Evolutionary conservation across 2,888 invertebrate species (phyloP).

Genomic region (Platerodrilus igneus): DNA sequence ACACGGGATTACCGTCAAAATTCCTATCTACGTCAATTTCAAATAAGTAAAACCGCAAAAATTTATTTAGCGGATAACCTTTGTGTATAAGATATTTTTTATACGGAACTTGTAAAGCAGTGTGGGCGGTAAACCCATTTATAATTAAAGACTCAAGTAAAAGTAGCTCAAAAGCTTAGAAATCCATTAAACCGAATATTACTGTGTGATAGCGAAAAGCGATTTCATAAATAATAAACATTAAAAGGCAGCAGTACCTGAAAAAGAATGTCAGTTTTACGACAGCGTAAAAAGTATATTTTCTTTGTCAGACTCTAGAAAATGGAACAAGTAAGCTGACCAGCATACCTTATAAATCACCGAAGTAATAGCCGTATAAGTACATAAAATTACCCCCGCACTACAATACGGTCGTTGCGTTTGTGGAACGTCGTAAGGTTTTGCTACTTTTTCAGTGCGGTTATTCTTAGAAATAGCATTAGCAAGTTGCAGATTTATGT

Average conservation of each 20-base stretch:
- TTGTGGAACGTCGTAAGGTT: conserved; percentile 25
- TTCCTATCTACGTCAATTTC: too few relatives aligned
- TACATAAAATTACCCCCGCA: conserved; percentile 31
- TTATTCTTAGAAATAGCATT: too few relatives aligned
- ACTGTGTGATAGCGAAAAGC: conserved; percentile 4
- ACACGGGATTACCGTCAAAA: too few relatives aligned
- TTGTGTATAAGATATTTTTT: too few relatives aligned
- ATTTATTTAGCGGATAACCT: too few relatives aligned
- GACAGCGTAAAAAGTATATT: conserved; percentile 21
- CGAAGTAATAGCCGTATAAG: conserved; percentile 32
- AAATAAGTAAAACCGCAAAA: too few relatives aligned
- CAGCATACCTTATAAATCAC: conserved; percentile 29
- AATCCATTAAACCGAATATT: too few relatives aligned
- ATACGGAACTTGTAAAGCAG: too few relatives aligned
- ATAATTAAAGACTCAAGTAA: too few relatives aligned
- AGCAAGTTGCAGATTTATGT: too few relatives aligned
- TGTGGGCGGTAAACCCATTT: too few relatives aligned
- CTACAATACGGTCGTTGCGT: conserved; percentile 31
- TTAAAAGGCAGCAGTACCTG: conserved; percentile 20
- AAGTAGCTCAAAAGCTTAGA: too few relatives aligned
- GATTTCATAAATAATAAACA: conserved; percentile 21
- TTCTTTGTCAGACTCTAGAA: conserved; percentile 19
- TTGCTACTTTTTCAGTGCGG: conserved; percentile 26
- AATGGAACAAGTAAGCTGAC: conserved; percentile 25
- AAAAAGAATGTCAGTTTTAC: conserved; percentile 21